phyloP scores from a whole-genome alignment of 2,113 vertebrate species.

The Kryptolebias marmoratus region DNA sequence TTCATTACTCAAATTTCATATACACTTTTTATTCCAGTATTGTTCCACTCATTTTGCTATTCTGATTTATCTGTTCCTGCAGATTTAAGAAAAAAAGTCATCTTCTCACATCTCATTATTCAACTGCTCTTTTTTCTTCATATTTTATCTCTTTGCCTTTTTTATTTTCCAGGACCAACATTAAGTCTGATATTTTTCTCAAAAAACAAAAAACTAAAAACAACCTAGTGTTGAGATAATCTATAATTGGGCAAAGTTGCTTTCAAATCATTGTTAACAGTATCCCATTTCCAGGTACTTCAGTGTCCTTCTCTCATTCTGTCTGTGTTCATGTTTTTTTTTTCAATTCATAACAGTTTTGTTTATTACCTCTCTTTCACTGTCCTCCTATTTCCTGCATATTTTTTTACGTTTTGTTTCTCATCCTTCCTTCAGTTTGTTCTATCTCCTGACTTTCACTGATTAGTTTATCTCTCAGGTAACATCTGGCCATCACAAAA shows the following conservation, averaged over 20 bases:
- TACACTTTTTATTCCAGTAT: slow-evolving; percentile 33
- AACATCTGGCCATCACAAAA: slow-evolving; percentile 80
- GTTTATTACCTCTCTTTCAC: slow-evolving; percentile 52
- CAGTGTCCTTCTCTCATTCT: slow-evolving; percentile 68
- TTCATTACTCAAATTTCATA: slow-evolving; percentile 41
- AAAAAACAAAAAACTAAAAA: slow-evolving; percentile 32
- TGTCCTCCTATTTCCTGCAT: slow-evolving; percentile 26
- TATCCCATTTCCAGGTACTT: slow-evolving; percentile 81
- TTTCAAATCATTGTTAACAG: slow-evolving; percentile 60
- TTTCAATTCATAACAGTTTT: slow-evolving; percentile 40
- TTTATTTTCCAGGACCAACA: slow-evolving; percentile 62
- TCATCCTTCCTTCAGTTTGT: slow-evolving; percentile 46
- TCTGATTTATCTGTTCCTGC: slow-evolving; percentile 63
- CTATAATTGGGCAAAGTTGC: slow-evolving; percentile 55
- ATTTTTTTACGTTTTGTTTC: slow-evolving; percentile 44
- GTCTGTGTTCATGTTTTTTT: slow-evolving; percentile 48
- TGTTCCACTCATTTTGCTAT: slow-evolving; percentile 53
- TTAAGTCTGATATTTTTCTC: slow-evolving; percentile 56
- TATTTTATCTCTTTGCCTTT: slow-evolving; percentile 41
- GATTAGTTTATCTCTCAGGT: slow-evolving; percentile 77
- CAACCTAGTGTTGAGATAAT: slow-evolving; percentile 50
- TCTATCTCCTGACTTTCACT: background rate
- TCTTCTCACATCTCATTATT: slow-evolving; percentile 38
- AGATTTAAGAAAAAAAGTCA: slow-evolving; percentile 57
- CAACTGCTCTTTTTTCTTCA: slow-evolving; percentile 40